Evolutionary conservation across 2,113 vertebrate genomes (phyloP), one percentile per base, ranked within the genome.

Genomic region (Numida meleagris): DNA sequence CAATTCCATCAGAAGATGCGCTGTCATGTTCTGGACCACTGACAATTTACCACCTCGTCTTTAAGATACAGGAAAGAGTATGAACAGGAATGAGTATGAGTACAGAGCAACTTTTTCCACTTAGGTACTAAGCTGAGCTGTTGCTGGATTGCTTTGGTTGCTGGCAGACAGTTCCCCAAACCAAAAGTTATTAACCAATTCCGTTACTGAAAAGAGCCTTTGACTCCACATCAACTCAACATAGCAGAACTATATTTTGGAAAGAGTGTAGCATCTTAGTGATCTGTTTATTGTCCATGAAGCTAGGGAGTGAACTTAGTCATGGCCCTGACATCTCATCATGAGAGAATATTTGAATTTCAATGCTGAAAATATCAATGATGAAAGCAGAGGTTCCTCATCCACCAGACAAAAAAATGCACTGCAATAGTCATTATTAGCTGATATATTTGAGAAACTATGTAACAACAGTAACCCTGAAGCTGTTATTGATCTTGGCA

Each of bases 401-500:
- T 86, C 80, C 3, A 0, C 72, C 68, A 72, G 76, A 74, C 29
- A 67, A 94, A 96, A 96, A 93, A 93, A 57, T 74, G 94, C 72
- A 86, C 82, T 86, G 84, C 14, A 73, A 92, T 93, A 94, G 91
- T 86, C 91, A 88, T 89, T 95, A 94, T 94, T 94, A 94, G 75
- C 82, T 13, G 29, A 66, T 96, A 88, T 67, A 77, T 95, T 97
- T 93, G 90, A 94, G 88, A 88, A 96, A 95, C 91, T 94, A 67
- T 96, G 89, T 18, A 42, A 90, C 88, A 93, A 59, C 88, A 90
- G 63, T 96, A 96, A 95, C 89, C 89, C 91, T 91, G 85, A 89
- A 96, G 93, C 87, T 89, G 62, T 92, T 97, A 97, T 96, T 96
- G 97, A 96, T 96, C 85, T 92, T 82, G 85, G 85, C 94, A 97